Evolutionary conservation across 2,797 vertebrate species (phyloP).

Genomic region (Coendou prehensilis): DNA sequence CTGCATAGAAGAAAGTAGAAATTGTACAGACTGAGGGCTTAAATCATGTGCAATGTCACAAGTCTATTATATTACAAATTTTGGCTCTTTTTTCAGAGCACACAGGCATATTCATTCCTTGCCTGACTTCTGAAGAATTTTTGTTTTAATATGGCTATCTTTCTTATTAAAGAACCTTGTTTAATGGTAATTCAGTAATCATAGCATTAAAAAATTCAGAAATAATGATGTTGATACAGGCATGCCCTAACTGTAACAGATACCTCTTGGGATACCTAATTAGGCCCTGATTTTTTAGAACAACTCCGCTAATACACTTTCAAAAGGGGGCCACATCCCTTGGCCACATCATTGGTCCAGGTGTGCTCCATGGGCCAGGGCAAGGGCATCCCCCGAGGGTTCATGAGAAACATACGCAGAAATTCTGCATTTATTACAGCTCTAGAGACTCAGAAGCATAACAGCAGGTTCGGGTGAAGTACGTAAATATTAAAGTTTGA

Average conservation of each 20-base stretch:
- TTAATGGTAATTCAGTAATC: background rate
- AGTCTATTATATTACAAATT: fast-evolving
- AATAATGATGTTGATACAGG: background rate
- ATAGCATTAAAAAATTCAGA: background rate
- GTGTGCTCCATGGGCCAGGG: background rate
- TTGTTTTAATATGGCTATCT: background rate
- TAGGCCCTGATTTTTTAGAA: background rate
- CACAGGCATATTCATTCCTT: background rate
- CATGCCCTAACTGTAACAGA: too few species aligned
- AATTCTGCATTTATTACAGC: background rate
- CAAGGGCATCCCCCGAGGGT: too few species aligned
- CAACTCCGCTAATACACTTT: background rate
- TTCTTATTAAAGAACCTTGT: background rate
- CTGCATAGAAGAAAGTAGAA: background rate
- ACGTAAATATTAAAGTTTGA: background rate
- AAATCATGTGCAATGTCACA: background rate
- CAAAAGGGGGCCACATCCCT: background rate
- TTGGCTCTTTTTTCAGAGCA: background rate
- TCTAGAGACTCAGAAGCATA: background rate
- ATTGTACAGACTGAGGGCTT: background rate
- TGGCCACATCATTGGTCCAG: background rate
- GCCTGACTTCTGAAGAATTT: background rate
- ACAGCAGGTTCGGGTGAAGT: background rate
- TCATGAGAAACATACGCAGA: background rate
- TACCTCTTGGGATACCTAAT: background rate